Percentiles rank a stretch among this genome's conserved stretches.
phyloP scores from a whole-genome alignment of 2,113 vertebrate genomes.

The Alexandromys fortis region DNA sequence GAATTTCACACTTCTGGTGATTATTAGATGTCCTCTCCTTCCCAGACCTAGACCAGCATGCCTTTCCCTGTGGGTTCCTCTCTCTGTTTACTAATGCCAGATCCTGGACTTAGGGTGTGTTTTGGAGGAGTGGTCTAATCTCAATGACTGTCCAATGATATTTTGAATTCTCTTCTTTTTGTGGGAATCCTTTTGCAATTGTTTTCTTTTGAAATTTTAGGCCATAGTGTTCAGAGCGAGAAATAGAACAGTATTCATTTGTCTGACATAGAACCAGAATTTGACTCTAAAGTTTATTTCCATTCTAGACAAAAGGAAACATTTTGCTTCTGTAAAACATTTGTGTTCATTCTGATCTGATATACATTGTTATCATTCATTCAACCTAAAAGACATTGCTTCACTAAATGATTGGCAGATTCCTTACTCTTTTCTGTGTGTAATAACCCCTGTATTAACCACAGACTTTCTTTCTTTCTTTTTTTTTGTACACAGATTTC shows the following conservation, averaged over 20 bases:
- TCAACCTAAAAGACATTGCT: background rate
- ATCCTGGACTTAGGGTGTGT: background rate
- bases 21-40: background rate
- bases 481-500: conserved; percentile 57
- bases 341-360: background rate
- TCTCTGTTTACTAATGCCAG: background rate
- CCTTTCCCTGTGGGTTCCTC: background rate
- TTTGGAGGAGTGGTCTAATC: background rate
- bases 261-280: background rate
- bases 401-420: background rate
- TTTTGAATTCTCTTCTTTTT: background rate
- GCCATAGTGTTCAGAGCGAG: background rate
- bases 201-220: background rate
- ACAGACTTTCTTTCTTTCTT: background rate
- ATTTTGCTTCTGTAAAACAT: background rate
- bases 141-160: background rate
- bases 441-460: background rate
- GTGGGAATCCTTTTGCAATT: background rate
- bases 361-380: background rate
- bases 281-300: background rate
- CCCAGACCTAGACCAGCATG: background rate
- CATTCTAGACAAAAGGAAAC: background rate
- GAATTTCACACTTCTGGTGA: background rate
- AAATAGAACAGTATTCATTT: background rate
- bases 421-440: background rate